Evolutionary conservation across 2,113 vertebrate genomes (phyloP).

Genomic region (Osmerus eperlanus): DNA sequence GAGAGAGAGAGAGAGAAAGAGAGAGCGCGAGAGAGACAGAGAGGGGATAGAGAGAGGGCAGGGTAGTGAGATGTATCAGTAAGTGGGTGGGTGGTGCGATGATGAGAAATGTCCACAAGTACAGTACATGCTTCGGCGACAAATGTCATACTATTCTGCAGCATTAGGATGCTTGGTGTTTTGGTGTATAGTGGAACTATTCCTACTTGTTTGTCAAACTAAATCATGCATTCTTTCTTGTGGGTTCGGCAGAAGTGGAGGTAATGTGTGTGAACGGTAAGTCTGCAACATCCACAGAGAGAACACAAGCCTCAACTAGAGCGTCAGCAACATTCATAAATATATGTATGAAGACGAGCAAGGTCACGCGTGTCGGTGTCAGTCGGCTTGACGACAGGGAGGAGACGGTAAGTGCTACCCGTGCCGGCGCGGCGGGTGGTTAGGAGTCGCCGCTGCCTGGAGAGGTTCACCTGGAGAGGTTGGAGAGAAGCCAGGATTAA

Average conservation of each 20-base stretch:
- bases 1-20: no score
- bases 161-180: no score
- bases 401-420: not conserved
- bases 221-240: not conserved
- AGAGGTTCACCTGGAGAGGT: no score
- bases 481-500: conserved; percentile 1
- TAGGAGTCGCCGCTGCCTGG: not conserved
- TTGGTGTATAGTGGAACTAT: no score
- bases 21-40: no score
- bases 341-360: not conserved
- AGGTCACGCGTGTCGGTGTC: not conserved
- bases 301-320: not conserved
- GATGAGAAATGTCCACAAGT: not conserved
- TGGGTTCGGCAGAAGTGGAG: not conserved
- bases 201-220: no score
- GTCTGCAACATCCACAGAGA: not conserved
- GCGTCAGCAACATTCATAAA: not conserved
- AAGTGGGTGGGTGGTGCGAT: not conserved
- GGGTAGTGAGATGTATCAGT: not conserved
- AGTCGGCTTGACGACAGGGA: not conserved
- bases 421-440: not conserved
- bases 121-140: no score
- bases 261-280: not conserved
- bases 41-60: not conserved
- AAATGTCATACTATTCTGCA: no score